phyloP scores from a whole-genome alignment of 1,140 invertebrate genomes.

The Tenebrio molitor region DNA sequence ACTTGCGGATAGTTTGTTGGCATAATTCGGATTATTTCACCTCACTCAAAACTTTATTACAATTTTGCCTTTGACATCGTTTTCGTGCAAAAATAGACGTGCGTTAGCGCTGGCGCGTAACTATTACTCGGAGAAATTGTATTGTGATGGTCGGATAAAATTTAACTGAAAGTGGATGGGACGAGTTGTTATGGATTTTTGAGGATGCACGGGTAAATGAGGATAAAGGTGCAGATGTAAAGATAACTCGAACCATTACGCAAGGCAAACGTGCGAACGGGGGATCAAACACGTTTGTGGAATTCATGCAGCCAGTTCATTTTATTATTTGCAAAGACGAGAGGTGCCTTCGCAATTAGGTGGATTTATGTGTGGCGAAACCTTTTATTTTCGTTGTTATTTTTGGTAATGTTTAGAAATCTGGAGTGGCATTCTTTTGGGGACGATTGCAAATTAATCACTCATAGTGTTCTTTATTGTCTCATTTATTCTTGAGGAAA shows the following conservation, averaged over 20 bases:
- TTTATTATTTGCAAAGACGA: conserved; percentile 31
- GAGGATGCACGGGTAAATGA: conserved; percentile 24
- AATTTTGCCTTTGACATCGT: too few relatives aligned
- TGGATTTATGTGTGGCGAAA: background rate
- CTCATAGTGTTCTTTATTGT: background rate
- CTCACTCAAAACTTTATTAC: background rate
- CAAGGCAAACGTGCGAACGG: conserved; percentile 27
- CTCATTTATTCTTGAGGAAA: background rate
- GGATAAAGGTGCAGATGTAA: conserved; percentile 37
- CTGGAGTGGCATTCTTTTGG: too few relatives aligned
- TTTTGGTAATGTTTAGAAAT: too few relatives aligned
- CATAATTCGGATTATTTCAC: conserved; percentile 5
- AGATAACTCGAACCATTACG: conserved; percentile 32
- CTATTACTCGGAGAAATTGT: conserved; percentile 1
- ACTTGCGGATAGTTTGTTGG: background rate
- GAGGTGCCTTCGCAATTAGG: conserved; percentile 3
- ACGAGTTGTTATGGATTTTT: conserved; percentile 29
- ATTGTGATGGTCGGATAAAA: conserved; percentile 4
- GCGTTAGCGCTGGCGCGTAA: background rate
- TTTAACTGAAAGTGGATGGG: background rate
- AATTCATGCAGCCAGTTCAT: conserved; percentile 34
- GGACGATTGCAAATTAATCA: background rate
- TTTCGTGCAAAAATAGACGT: conserved; percentile 15
- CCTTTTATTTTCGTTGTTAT: background rate
- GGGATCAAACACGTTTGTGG: conserved; percentile 31